These are phyloP conservation scores for Phalanger gymnotis DNA, from an alignment of 2,797 vertebrate species.

Conservation along the genomic window DNA sequence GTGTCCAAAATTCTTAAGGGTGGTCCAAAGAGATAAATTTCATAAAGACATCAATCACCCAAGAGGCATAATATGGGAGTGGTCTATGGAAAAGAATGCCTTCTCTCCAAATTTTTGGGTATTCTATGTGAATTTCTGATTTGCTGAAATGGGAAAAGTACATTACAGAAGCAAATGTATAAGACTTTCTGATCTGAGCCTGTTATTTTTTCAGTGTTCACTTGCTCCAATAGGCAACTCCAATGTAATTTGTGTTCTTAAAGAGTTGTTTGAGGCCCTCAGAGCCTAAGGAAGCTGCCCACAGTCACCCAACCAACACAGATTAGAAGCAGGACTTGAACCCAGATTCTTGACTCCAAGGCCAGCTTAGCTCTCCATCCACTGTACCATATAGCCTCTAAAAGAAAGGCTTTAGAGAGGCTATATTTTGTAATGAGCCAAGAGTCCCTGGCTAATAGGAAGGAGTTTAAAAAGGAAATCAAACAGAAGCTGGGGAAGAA, in stretches of 20 bases:
- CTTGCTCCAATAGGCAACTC: background rate
- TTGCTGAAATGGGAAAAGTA: slow-evolving; percentile 27
- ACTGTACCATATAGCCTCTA: background rate
- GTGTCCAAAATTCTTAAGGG: background rate
- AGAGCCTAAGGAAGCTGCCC: too few species aligned
- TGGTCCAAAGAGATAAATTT: background rate
- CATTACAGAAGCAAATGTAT: slow-evolving; percentile 21
- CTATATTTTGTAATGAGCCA: slow-evolving; percentile 32
- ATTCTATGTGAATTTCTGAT: background rate
- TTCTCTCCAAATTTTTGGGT: slow-evolving; percentile 19
- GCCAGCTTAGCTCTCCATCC: background rate
- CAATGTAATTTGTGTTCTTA: background rate
- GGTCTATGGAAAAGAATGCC: slow-evolving; percentile 1
- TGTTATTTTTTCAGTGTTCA: background rate
- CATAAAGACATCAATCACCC: background rate
- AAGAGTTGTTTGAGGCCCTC: background rate
- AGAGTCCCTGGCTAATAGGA: background rate
- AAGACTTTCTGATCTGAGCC: background rate
- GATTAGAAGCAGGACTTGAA: background rate
- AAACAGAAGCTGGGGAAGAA: background rate
- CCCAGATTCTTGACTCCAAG: background rate
- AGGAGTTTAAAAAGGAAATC: background rate
- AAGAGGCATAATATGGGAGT: slow-evolving; percentile 17
- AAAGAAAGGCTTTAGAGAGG: background rate
- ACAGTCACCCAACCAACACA: background rate